Conservation (phyloP, 2,888 invertebrate species). For the Eremobia ochroleuca region DNA sequence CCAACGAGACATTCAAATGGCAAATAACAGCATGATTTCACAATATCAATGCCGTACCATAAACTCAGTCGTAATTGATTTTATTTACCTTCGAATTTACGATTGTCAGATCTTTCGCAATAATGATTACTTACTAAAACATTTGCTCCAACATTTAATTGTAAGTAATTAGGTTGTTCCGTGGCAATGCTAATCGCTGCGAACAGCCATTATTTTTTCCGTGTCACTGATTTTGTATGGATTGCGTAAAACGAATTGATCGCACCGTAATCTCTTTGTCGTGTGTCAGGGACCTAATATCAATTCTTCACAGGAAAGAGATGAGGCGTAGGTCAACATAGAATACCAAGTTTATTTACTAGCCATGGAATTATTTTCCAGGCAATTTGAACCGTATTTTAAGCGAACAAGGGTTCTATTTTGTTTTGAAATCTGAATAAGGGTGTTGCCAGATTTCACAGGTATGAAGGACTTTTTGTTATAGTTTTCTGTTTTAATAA, state of each 20-base stretch:
- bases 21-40: slow-evolving; percentile 10
- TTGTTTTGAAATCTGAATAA: not conserved
- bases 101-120: slow-evolving; percentile 46
- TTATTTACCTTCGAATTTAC: slow-evolving; percentile 43
- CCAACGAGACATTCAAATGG: not conserved
- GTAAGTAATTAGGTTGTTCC: slow-evolving; percentile 63
- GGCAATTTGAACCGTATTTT: slow-evolving; percentile 63
- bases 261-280: slow-evolving; percentile 31
- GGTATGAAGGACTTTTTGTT: slow-evolving; percentile 78
- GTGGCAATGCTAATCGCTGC: slow-evolving; percentile 52
- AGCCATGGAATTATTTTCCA: not conserved
- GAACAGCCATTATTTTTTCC: slow-evolving; percentile 62
- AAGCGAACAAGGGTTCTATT: not conserved
- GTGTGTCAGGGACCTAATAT: slow-evolving; percentile 69
- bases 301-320: slow-evolving; percentile 82
- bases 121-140: slow-evolving; percentile 52
- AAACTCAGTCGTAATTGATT: slow-evolving; percentile 46
- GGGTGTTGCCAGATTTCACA: slow-evolving; percentile 57
- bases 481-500: slow-evolving; percentile 84
- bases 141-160: slow-evolving; percentile 55
- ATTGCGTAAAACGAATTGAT: slow-evolving; percentile 57
- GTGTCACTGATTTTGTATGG: slow-evolving; percentile 54
- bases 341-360: slow-evolving; percentile 45
- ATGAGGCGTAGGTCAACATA: slow-evolving; percentile 78
- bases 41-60: slow-evolving; percentile 11